A percentile compares a stretch with the other conserved stretches of the same genome.
Conservation (phyloP, 2,888 invertebrate genomes). For the Microplitis manilae region DNA sequence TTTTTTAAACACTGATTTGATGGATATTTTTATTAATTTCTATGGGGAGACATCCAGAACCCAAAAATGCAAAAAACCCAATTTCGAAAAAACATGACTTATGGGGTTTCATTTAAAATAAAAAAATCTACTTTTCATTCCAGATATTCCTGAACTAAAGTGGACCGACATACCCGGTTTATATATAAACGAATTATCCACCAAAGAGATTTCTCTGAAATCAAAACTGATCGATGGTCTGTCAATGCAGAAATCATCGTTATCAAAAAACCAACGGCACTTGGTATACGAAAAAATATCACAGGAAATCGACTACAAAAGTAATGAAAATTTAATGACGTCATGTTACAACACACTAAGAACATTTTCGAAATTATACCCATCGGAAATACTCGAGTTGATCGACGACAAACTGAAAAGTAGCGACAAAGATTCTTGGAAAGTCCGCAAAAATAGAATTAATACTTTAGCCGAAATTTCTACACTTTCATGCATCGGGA, state of each 20-base stretch:
- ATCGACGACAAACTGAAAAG: constrained; percentile 71
- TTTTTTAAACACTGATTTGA: no score
- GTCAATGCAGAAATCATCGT: constrained; percentile 71
- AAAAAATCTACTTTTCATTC: constrained; percentile 32
- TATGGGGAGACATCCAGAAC: no score
- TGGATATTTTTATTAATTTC: no score
- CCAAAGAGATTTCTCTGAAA: constrained; percentile 72
- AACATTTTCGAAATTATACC: constrained; percentile 73
- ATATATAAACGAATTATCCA: constrained; percentile 74
- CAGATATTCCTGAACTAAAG: constrained; percentile 62
- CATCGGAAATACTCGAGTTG: constrained; percentile 74
- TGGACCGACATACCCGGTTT: constrained; percentile 68
- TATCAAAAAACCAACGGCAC: constrained; percentile 72
- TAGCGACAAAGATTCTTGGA: constrained; percentile 46
- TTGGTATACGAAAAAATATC: constrained; percentile 74
- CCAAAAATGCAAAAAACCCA: no score
- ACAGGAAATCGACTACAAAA: constrained; percentile 71
- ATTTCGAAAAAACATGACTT: no score
- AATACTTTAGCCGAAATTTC: constrained; percentile 58
- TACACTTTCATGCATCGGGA: constrained; percentile 57
- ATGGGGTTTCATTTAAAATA: background rate
- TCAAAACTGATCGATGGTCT: constrained; percentile 74
- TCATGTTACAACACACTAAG: constrained; percentile 74
- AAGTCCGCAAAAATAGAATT: constrained; percentile 55
- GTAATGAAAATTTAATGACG: constrained; percentile 71